Conservation (phyloP, 2,797 vertebrate species). For the Eutrigla gurnardus region DNA sequence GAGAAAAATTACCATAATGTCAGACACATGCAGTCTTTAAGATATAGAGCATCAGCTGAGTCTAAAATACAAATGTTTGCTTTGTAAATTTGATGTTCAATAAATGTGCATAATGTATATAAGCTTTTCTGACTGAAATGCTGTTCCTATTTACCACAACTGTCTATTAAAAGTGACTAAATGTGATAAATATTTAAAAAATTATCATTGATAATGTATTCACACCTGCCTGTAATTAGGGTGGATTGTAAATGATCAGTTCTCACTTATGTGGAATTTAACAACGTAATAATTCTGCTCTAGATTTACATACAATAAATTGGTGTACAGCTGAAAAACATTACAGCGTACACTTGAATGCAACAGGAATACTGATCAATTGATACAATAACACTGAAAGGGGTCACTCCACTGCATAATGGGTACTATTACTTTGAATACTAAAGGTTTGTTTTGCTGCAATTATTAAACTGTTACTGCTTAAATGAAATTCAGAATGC, state of each 20-base stretch:
- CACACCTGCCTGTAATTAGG: not conserved
- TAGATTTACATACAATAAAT: not conserved
- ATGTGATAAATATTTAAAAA: not conserved
- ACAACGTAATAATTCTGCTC: not conserved
- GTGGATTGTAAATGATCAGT: not conserved
- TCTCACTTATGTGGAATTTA: not conserved
- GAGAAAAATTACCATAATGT: not conserved
- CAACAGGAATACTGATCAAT: not conserved
- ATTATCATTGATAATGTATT: not conserved
- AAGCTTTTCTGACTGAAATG: not conserved
- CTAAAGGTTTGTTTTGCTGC: not conserved
- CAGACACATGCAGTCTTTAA: slow-evolving; percentile 6
- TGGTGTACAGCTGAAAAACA: not conserved
- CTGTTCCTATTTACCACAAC: not conserved
- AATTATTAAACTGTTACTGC: not conserved
- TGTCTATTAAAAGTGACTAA: not conserved
- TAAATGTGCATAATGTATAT: slow-evolving; percentile 26
- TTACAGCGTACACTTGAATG: not conserved
- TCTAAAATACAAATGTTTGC: slow-evolving; percentile 6
- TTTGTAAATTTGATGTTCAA: slow-evolving; percentile 37
- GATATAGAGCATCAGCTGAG: not conserved
- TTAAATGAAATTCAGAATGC: not conserved
- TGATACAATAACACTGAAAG: not conserved
- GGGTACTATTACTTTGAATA: not conserved
- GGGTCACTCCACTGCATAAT: not conserved